A percentile compares a stretch with the other conserved stretches of the same genome.
These are phyloP conservation scores for Halcyon smyrnensis DNA, from an alignment of 2,797 vertebrate genomes.

Conservation along the genomic window DNA sequence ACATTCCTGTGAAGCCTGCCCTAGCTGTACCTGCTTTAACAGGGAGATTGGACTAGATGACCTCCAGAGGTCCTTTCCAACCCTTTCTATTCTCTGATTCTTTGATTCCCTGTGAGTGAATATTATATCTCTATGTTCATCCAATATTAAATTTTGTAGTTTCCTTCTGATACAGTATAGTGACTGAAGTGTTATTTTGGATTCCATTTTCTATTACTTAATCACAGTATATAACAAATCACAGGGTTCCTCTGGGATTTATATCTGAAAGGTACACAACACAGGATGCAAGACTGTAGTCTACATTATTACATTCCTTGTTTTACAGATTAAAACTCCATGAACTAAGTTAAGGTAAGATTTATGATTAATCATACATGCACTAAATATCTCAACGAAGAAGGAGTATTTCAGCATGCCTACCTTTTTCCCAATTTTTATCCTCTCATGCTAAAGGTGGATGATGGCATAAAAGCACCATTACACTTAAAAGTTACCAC, in stretches of 20 bases:
- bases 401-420: not conserved
- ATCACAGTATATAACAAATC: not conserved
- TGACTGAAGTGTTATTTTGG: not conserved
- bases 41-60: too few relatives aligned
- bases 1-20: too few relatives aligned
- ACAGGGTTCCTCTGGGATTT: not conserved
- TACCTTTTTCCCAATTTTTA: not conserved
- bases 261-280: not conserved
- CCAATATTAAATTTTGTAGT: not conserved
- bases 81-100: too few relatives aligned
- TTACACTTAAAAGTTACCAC: fast-evolving
- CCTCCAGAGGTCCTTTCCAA: too few relatives aligned
- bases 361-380: not conserved
- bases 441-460: not conserved
- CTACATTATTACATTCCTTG: not conserved
- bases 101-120: not conserved
- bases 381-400: not conserved
- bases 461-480: not conserved
- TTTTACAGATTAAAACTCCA: not conserved
- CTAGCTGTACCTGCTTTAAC: too few relatives aligned
- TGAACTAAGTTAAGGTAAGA: not conserved
- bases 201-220: not conserved
- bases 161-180: not conserved
- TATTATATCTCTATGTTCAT: not conserved
- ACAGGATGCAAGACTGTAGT: not conserved